Evolutionary conservation across 2,113 vertebrate species (phyloP).

Genomic region (Protomyctophum bolini): DNA sequence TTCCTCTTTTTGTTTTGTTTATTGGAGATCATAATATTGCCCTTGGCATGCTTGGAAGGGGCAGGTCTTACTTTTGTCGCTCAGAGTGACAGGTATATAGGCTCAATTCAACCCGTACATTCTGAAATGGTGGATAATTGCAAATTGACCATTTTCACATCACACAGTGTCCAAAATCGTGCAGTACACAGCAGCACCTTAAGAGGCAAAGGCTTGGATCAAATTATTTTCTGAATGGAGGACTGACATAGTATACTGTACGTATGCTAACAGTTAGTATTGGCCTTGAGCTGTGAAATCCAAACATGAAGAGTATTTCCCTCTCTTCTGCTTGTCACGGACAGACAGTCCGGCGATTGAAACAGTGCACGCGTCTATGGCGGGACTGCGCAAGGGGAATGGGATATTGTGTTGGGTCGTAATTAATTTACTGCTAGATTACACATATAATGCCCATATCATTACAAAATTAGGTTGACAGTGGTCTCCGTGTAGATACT

Average conservation of each 20-base stretch:
- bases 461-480: conserved; percentile 70
- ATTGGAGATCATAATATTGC: too few species aligned
- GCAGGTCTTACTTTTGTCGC: too few species aligned
- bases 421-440: conserved; percentile 81
- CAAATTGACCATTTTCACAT: too few species aligned
- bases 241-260: neutral
- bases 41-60: too few species aligned
- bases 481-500: conserved; percentile 51
- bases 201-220: too few species aligned
- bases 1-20: too few species aligned
- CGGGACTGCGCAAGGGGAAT: conserved; percentile 48
- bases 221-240: neutral
- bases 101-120: too few species aligned
- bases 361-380: conserved; percentile 38
- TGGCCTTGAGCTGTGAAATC: neutral
- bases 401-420: conserved; percentile 61
- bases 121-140: too few species aligned
- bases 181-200: too few species aligned
- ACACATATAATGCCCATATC: conserved; percentile 76
- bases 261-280: neutral
- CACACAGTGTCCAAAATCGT: too few species aligned
- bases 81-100: too few species aligned
- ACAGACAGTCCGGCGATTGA: conserved; percentile 11
- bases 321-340: neutral
- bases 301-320: neutral